Percentiles rank a stretch among this genome's conserved stretches.
phyloP scores from a whole-genome alignment of 2,888 invertebrate genomes.

The Andrena dorsata region DNA sequence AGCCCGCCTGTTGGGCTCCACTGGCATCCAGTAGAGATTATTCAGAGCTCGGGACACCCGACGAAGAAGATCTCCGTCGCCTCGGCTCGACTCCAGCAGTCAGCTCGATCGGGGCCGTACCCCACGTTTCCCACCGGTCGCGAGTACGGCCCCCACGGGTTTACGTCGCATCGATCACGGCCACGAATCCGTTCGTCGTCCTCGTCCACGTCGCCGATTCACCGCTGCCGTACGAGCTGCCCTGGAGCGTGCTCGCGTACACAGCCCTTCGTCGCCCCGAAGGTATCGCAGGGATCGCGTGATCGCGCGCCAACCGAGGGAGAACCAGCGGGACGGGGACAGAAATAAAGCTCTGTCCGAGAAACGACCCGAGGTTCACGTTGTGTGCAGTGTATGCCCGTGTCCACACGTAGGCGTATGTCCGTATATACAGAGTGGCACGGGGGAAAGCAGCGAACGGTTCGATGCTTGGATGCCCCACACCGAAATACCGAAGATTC shows the following conservation, averaged over 20 bases:
- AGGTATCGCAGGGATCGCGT: background rate
- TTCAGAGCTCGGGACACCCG: constrained; percentile 25
- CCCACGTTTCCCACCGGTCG: constrained; percentile 81
- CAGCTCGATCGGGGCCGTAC: constrained; percentile 84
- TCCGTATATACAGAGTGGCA: background rate
- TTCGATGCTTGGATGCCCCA: background rate
- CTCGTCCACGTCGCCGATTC: constrained; percentile 24
- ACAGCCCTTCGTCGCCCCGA: background rate
- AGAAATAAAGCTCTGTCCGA: constrained; percentile 3
- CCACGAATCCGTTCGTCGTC: constrained; percentile 45
- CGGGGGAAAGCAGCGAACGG: background rate
- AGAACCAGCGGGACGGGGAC: background rate
- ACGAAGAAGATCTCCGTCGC: constrained; percentile 34
- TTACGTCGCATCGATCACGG: constrained; percentile 79
- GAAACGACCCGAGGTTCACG: constrained; percentile 6
- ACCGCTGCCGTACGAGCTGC: constrained; percentile 2
- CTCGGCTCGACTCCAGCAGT: constrained; percentile 71
- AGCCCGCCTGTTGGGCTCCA: constrained; percentile 40
- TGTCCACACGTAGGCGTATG: background rate
- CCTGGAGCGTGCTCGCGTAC: background rate
- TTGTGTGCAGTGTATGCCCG: background rate
- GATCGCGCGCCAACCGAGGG: constrained; percentile 26
- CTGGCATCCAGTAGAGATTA: constrained; percentile 62
- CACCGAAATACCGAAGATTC: constrained; percentile 16
- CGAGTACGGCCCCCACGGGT: constrained; percentile 83